phyloP scores from a whole-genome alignment of 2,888 invertebrate species.

The Andrena flavipes region DNA sequence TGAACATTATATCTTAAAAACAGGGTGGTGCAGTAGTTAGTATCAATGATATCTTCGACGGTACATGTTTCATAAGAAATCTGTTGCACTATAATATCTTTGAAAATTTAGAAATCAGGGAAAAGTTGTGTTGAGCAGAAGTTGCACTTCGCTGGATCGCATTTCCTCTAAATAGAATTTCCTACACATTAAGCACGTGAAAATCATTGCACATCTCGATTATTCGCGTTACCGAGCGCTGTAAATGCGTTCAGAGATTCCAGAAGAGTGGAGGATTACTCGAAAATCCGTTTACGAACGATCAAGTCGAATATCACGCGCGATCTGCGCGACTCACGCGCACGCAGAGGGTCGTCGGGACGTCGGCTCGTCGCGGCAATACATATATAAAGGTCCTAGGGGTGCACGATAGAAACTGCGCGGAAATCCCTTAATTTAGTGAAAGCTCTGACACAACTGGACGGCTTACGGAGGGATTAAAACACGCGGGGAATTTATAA shows the following conservation, averaged over 20 bases:
- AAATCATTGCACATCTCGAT: background rate
- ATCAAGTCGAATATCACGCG: conserved; percentile 30
- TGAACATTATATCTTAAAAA: too few species aligned
- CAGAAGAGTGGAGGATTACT: background rate
- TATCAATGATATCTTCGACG: too few species aligned
- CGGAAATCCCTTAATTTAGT: conserved; percentile 72
- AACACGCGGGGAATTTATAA: conserved; percentile 70
- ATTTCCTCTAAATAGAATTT: too few species aligned
- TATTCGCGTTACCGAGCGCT: background rate
- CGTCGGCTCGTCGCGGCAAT: background rate
- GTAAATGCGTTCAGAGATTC: background rate
- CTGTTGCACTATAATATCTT: too few species aligned
- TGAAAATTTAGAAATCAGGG: too few species aligned
- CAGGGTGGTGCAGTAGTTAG: too few species aligned
- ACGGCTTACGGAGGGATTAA: conserved; percentile 70
- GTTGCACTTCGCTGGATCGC: too few species aligned
- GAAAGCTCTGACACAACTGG: conserved; percentile 65
- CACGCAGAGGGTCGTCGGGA: conserved; percentile 4
- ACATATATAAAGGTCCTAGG: conserved; percentile 24
- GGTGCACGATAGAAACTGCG: conserved; percentile 24
- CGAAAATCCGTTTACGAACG: conserved; percentile 41
- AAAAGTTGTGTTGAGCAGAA: too few species aligned
- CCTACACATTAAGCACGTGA: too few species aligned
- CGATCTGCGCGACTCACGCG: background rate
- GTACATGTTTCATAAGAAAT: too few species aligned